A percentile compares a stretch with the other conserved stretches of the same genome.
phyloP scores from a whole-genome alignment of 2,888 invertebrate genomes.

The Silvanus unidentatus region DNA sequence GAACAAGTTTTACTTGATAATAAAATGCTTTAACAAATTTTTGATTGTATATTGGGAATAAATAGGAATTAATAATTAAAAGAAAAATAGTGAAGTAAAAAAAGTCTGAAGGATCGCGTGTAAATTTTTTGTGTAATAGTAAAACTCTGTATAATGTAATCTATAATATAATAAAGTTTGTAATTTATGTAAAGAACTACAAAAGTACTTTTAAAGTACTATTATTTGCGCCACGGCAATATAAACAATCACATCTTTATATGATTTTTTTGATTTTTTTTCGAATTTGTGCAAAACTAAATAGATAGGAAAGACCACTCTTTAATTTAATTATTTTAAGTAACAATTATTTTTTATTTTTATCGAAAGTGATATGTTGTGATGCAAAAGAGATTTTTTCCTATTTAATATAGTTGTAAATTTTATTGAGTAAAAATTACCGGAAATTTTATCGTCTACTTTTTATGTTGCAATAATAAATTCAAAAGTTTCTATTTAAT shows the following conservation, averaged over 20 bases:
- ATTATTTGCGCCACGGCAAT: too few species aligned
- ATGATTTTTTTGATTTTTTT: neutral
- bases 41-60: conserved; percentile 1
- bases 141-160: conserved; percentile 10
- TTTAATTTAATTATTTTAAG: conserved; percentile 14
- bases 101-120: conserved; percentile 12
- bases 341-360: conserved; percentile 1
- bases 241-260: conserved; percentile 3
- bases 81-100: neutral
- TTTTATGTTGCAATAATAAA: too few species aligned
- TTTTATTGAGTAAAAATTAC: too few species aligned
- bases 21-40: too few species aligned
- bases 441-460: too few species aligned
- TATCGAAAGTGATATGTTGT: conserved; percentile 26
- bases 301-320: too few species aligned
- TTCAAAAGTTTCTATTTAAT: too few species aligned
- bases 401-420: conserved; percentile 9
- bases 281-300: too few species aligned
- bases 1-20: too few species aligned
- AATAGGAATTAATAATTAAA: neutral
- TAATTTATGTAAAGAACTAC: conserved; percentile 7
- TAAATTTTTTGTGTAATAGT: conserved; percentile 14
- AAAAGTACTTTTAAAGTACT: conserved; percentile 9
- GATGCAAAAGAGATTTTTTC: conserved; percentile 19
- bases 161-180: conserved; percentile 3